Conservation (phyloP, 2,797 vertebrate genomes). For the Gephyroberyx darwinii region DNA sequence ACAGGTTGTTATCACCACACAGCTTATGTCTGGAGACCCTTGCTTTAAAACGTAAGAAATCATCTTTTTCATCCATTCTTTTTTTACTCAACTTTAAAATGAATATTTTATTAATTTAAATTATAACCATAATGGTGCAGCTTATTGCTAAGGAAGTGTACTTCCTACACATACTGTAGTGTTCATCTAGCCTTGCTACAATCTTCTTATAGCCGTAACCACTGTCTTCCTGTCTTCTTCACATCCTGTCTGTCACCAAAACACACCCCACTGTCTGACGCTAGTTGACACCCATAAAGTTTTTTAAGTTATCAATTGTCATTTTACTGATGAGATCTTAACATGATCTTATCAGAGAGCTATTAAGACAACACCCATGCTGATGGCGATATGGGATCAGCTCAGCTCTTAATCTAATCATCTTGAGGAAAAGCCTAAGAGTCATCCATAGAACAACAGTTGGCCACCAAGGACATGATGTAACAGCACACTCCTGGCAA, state of each 20-base stretch:
- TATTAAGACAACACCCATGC: slow-evolving; percentile 24
- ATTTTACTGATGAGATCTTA: slow-evolving; percentile 21
- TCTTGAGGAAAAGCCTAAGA: slow-evolving; percentile 16
- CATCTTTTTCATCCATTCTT: background rate
- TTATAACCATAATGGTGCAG: background rate
- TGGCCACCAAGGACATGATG: slow-evolving; percentile 37
- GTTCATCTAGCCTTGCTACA: background rate
- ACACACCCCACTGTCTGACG: background rate
- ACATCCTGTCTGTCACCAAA: slow-evolving; percentile 57
- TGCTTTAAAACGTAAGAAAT: slow-evolving; percentile 96
- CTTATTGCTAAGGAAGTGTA: background rate
- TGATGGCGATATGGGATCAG: slow-evolving; percentile 24
- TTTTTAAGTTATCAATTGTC: slow-evolving; percentile 12
- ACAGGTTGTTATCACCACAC: slow-evolving; percentile 94
- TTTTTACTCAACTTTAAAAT: background rate
- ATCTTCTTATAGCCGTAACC: slow-evolving; percentile 21
- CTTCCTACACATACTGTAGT: background rate
- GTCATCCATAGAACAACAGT: slow-evolving; percentile 9
- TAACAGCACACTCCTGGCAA: slow-evolving; percentile 37
- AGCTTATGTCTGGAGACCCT: slow-evolving; percentile 97
- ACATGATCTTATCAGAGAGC: slow-evolving; percentile 38
- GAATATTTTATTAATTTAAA: background rate
- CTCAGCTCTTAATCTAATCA: background rate
- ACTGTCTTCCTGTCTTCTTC: slow-evolving; percentile 26
- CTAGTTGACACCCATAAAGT: background rate